Base-by-base conservation (phyloP, 30 jellyfish, hydroid and myxozoan genomes). In the Morbakka virulenta region DNA sequence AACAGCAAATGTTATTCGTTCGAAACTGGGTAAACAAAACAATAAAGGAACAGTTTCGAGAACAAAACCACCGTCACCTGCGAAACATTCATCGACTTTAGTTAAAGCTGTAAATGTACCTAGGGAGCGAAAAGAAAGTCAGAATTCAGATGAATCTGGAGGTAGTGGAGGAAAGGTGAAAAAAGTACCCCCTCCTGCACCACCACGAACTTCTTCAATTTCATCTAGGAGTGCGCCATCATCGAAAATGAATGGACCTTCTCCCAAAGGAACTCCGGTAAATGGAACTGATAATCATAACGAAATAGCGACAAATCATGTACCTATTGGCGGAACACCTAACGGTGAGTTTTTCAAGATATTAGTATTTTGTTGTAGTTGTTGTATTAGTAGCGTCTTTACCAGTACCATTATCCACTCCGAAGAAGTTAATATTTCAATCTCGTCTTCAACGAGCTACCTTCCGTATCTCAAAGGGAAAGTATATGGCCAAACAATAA, bases 161-260 rank as follows among this genome's bases (percentile, higher is more conserved):
- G 77, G 62, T 26, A 62, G 26, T 0, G 36, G 62, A 4, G 71
- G 69, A 22, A 64, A 83, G 32, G 77, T 35, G 51, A 89, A 82
- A 41, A 80, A 75, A 49, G 66, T 80, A 0, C 96, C 96, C 30
- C 96, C 98, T 0, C 98, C 98, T 20, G 96, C 98, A 4, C 98
- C 98, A 3, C 98, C 98, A 6, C 88, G 98, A 30, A 85, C 77
- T 2, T 76, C 96, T 0, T 86, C 96, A 1, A 86, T 86, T 2
- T 64, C 96, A 4, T 63, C 87, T 0, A 76, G 67, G 68, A 86
- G 96, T 41, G 87, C 68, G 1, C 96, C 91, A 41, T 6, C 57
- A 41, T 6, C 17, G 9, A 9, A 17, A 9, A 17, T 17, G 17
- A 41, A 41, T 41, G 57, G 57, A 41, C 57, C 57, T 6, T 41